A percentile compares a stretch with the other conserved stretches of the same genome.
These are phyloP conservation scores for Phaetusa simplex DNA, from an alignment of 2,113 vertebrate genomes.

Conservation along the genomic window DNA sequence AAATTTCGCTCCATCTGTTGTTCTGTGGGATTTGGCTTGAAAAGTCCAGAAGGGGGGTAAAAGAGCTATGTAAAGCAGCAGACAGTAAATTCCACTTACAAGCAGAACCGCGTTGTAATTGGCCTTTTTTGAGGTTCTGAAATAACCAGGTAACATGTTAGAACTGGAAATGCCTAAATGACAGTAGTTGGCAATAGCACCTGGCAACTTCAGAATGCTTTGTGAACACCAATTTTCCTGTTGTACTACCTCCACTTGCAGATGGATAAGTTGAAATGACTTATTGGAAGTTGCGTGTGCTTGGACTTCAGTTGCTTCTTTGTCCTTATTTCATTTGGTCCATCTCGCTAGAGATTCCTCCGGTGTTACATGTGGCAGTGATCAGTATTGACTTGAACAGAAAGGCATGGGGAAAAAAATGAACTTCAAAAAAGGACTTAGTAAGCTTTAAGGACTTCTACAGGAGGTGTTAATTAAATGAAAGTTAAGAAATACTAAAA, in stretches of 20 bases:
- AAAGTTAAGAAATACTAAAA: neutral
- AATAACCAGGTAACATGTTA: neutral
- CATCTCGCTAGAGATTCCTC: neutral
- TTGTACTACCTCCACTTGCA: neutral
- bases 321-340: neutral
- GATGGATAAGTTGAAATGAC: neutral
- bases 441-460: neutral
- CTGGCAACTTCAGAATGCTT: neutral
- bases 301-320: neutral
- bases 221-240: neutral
- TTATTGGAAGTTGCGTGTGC: neutral
- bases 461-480: neutral
- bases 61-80: neutral
- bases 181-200: neutral
- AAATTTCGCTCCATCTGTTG: neutral
- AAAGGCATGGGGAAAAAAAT: neutral
- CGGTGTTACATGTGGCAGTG: neutral
- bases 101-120: neutral
- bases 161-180: neutral
- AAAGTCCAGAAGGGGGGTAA: neutral
- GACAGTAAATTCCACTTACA: neutral
- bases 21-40: neutral
- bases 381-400: neutral
- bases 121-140: neutral
- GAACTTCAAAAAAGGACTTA: neutral